These are phyloP conservation scores for Brachylomia viminalis DNA, from an alignment of 2,888 invertebrate genomes.

Conservation along the genomic window DNA sequence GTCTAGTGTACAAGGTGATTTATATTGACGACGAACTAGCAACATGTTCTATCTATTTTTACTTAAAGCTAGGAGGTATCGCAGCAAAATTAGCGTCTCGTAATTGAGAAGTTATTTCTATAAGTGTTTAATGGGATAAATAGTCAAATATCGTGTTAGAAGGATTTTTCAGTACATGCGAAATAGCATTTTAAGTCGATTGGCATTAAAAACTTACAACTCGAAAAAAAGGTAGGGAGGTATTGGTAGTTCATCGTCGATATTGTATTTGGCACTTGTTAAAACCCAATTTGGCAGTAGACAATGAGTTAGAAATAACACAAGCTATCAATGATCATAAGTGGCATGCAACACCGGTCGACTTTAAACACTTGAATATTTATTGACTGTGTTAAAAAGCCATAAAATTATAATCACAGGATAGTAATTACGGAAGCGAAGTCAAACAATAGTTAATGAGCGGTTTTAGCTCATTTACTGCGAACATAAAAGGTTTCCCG, in stretches of 20 bases:
- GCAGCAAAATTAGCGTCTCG: too few relatives aligned
- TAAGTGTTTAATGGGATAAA: too few relatives aligned
- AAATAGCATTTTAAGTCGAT: too few relatives aligned
- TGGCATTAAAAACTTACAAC: too few relatives aligned
- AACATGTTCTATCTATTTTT: too few relatives aligned
- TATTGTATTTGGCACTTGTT: conserved; percentile 5
- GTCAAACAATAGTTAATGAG: neutral
- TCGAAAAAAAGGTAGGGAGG: too few relatives aligned
- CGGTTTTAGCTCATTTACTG: conserved; percentile 4
- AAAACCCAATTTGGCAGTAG: neutral
- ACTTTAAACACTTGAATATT: conserved; percentile 12
- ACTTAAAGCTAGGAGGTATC: too few relatives aligned
- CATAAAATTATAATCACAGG: conserved; percentile 32
- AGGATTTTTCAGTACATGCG: too few relatives aligned
- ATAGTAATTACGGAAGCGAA: conserved; percentile 19
- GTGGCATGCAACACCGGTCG: neutral
- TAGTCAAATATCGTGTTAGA: too few relatives aligned
- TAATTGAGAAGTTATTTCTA: too few relatives aligned
- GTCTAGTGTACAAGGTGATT: neutral
- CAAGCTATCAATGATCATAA: neutral
- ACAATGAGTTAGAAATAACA: neutral
- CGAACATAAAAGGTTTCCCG: neutral
- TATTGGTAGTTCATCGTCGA: too few relatives aligned
- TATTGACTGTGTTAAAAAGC: conserved; percentile 26
- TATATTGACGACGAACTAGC: too few relatives aligned